Percentiles rank a stretch among this genome's conserved stretches.
phyloP scores from a whole-genome alignment of 2,797 vertebrate species.

The Lates japonicus region DNA sequence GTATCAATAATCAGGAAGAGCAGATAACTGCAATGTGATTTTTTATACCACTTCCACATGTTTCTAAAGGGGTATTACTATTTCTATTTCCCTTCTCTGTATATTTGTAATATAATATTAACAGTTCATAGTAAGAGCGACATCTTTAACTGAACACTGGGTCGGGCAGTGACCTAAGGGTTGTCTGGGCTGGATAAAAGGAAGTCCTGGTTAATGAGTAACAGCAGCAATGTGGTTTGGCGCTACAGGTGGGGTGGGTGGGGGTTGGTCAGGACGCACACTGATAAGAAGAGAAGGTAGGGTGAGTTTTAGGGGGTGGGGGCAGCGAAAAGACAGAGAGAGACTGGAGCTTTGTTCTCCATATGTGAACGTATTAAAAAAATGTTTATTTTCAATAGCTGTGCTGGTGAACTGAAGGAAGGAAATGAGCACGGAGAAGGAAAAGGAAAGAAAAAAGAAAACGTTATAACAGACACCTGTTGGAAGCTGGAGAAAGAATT shows the following conservation, averaged over 20 bases:
- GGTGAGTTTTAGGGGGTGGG: conserved; percentile 47
- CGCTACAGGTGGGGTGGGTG: conserved; percentile 82
- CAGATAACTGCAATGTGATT: neutral
- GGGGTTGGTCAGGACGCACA: conserved; percentile 63
- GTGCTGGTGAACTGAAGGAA: neutral
- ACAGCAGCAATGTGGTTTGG: conserved; percentile 79
- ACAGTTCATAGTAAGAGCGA: conserved; percentile 1
- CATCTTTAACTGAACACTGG: conserved; percentile 47
- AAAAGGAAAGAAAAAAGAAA: neutral
- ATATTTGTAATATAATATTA: neutral
- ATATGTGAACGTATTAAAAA: neutral
- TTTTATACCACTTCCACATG: too few species aligned
- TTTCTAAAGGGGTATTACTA: neutral
- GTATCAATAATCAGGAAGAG: neutral
- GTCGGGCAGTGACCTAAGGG: conserved; percentile 80
- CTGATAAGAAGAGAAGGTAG: conserved; percentile 76
- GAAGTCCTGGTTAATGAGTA: conserved; percentile 90
- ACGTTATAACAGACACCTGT: neutral
- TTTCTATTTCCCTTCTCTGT: neutral
- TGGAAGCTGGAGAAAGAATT: neutral
- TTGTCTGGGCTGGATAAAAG: conserved; percentile 85
- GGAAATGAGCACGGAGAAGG: neutral
- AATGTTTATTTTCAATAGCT: neutral
- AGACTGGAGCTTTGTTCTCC: conserved; percentile 42
- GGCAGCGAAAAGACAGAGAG: conserved; percentile 17